Evolutionary conservation across 2,888 invertebrate genomes (phyloP).

Genomic region (Achlya flavicornis): DNA sequence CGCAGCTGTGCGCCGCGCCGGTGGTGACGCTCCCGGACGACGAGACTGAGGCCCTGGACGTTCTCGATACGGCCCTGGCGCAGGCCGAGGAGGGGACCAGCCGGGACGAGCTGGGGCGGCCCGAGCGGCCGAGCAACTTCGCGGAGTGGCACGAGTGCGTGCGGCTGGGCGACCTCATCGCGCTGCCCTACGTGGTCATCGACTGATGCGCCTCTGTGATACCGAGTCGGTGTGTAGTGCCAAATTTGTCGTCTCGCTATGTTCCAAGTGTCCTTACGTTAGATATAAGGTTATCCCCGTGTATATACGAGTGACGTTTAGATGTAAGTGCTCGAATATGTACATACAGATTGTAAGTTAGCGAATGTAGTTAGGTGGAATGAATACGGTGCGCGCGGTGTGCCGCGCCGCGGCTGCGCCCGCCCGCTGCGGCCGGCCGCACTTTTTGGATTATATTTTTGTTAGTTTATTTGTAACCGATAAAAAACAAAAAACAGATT

Average conservation of each 20-base stretch:
- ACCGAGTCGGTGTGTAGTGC: slow-evolving; percentile 34
- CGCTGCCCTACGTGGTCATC: slow-evolving; percentile 98
- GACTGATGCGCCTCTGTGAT: slow-evolving; percentile 85
- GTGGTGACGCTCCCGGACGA: slow-evolving; percentile 44
- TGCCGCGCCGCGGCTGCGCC: slow-evolving; percentile 13
- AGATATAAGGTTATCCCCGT: slow-evolving; percentile 58
- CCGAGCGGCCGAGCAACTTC: slow-evolving; percentile 82
- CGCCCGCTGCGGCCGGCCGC: slow-evolving; percentile 19
- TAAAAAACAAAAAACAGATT: not conserved
- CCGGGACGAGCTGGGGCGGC: slow-evolving; percentile 59
- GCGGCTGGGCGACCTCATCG: slow-evolving; percentile 91
- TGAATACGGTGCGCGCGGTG: slow-evolving; percentile 13
- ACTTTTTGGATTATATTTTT: slow-evolving; percentile 29
- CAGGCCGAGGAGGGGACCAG: slow-evolving; percentile 22
- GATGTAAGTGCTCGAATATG: slow-evolving; percentile 56
- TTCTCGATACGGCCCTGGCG: slow-evolving; percentile 33
- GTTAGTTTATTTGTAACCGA: slow-evolving; percentile 19
- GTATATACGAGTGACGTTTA: slow-evolving; percentile 41
- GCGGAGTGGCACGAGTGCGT: slow-evolving; percentile 96
- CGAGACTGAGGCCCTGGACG: slow-evolving; percentile 19
- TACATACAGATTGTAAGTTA: slow-evolving; percentile 54
- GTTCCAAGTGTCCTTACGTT: slow-evolving; percentile 80
- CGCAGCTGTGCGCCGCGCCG: slow-evolving; percentile 55
- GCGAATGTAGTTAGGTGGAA: slow-evolving; percentile 51
- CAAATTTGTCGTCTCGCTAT: slow-evolving; percentile 47